A percentile compares a stretch with the other conserved stretches of the same genome.
Conservation (phyloP, 2,113 vertebrate genomes). For the Pheucticus melanocephalus region DNA sequence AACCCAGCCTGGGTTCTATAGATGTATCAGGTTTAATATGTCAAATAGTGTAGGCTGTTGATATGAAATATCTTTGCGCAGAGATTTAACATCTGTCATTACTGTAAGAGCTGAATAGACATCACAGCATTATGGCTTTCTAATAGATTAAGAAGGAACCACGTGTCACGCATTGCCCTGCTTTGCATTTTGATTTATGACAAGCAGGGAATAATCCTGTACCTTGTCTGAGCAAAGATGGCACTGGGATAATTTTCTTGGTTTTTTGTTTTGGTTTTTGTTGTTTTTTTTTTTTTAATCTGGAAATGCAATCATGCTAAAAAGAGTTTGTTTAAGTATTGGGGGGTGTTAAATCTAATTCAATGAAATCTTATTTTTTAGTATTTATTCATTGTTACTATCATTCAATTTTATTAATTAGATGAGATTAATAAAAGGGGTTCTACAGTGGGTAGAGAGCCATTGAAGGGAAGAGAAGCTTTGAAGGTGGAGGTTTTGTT, state of each 20-base stretch:
- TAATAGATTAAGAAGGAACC: slow-evolving; percentile 11
- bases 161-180: not conserved
- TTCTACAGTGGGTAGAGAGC: not conserved
- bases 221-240: not conserved
- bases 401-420: not conserved
- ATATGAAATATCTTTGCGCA: not conserved
- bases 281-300: not conserved
- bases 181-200: slow-evolving; percentile 20
- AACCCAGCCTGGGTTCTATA: not conserved
- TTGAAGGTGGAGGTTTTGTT: not conserved
- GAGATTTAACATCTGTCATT: not conserved
- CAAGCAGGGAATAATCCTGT: slow-evolving; percentile 2
- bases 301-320: not conserved
- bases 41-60: not conserved
- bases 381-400: not conserved
- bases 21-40: not conserved
- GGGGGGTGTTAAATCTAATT: not conserved
- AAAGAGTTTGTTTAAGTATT: not conserved
- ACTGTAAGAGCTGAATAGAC: not conserved
- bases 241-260: not conserved
- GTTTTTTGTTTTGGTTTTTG: not conserved
- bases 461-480: not conserved
- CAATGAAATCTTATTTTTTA: not conserved
- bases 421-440: not conserved
- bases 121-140: not conserved